Conservation (phyloP, 2,113 vertebrate genomes). For the Ornithorhynchus anatinus region DNA sequence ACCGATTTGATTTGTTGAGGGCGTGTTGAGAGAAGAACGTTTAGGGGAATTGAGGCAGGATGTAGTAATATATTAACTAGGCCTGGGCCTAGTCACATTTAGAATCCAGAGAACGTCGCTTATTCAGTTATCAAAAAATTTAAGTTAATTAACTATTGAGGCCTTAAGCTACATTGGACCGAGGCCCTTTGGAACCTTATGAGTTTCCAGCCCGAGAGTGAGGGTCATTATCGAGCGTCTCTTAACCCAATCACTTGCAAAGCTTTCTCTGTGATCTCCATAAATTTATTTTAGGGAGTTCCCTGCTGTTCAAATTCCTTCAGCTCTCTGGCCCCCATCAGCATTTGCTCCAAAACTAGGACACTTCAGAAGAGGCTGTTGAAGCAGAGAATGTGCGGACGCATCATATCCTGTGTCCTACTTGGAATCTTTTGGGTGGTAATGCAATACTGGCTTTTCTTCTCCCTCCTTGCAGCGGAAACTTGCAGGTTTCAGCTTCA, state of each 20-base stretch:
- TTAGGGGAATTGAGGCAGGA: background rate
- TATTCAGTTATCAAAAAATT: background rate
- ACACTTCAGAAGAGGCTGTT: background rate
- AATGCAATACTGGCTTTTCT: background rate
- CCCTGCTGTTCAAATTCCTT: background rate
- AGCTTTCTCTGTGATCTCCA: background rate
- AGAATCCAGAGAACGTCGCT: background rate
- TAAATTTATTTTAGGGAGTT: background rate
- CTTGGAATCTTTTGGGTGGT: background rate
- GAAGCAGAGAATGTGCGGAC: background rate
- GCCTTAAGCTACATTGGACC: background rate
- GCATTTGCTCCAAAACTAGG: background rate
- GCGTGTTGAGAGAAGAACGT: rapidly evolving
- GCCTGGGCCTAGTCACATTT: background rate
- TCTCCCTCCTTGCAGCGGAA: background rate
- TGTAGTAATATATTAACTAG: background rate
- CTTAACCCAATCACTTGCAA: background rate
- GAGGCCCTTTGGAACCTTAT: background rate
- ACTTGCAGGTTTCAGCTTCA: background rate
- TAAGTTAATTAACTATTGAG: background rate
- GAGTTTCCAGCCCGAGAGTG: no score
- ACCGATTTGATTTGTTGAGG: rapidly evolving
- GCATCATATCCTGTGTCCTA: background rate
- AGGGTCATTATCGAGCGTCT: background rate
- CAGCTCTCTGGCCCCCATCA: background rate